Conservation (phyloP, 2,888 invertebrate species). For the Tethea ocularis region DNA sequence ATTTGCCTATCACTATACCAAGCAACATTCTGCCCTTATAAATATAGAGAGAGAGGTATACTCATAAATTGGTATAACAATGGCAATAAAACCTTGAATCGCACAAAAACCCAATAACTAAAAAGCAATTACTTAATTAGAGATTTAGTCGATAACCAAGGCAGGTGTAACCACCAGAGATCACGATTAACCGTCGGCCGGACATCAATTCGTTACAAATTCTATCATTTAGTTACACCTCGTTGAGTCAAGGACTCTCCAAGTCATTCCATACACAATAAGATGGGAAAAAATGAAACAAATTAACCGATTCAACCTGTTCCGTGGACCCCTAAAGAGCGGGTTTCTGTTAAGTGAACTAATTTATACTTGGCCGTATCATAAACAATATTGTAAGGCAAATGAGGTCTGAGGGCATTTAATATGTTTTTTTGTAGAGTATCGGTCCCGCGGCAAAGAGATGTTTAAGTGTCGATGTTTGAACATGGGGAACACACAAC, state of each 20-base stretch:
- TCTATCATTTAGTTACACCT: conserved; percentile 81
- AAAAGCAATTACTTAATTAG: conserved; percentile 73
- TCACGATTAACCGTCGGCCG: conserved; percentile 60
- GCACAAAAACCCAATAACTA: conserved; percentile 1
- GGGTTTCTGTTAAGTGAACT: conserved; percentile 75
- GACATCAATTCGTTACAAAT: conserved; percentile 82
- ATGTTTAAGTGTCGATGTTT: conserved; percentile 55
- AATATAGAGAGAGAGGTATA: not conserved
- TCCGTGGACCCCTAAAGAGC: conserved; percentile 79
- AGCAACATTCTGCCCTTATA: not conserved
- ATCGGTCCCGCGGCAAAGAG: conserved; percentile 33
- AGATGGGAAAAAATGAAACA: conserved; percentile 69
- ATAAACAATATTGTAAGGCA: conserved; percentile 72
- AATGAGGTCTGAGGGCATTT: conserved; percentile 33
- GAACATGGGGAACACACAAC: conserved; percentile 22
- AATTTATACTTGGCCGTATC: conserved; percentile 78
- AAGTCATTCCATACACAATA: conserved; percentile 74
- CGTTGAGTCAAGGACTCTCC: conserved; percentile 81
- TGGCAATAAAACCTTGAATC: conserved; percentile 23
- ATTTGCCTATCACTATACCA: not conserved
- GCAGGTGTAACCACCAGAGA: conserved; percentile 74
- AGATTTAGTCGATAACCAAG: conserved; percentile 64
- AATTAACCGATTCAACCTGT: conserved; percentile 81
- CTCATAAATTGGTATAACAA: conserved; percentile 14
- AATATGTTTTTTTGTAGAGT: conserved; percentile 14